Evolutionary conservation across 2,888 invertebrate genomes (phyloP), one percentile per base, ranked within the genome.

Genomic region (Drosophila parthenogenetica): DNA sequence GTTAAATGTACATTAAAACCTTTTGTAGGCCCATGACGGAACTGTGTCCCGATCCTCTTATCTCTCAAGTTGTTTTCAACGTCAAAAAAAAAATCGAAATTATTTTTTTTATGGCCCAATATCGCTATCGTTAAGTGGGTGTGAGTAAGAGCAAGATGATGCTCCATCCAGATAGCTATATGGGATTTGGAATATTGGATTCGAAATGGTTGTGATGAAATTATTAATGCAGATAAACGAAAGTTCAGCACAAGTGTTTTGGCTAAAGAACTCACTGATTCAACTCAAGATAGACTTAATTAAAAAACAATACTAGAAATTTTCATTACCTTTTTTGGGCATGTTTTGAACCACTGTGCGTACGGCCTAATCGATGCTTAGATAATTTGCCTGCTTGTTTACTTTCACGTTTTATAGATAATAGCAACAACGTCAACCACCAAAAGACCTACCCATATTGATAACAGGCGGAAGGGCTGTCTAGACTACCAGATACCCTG

Each of bases 1-100:
- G 76, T 89, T 90, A 90, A 90, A 90, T 81, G 74, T 73, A 77
- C 87, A 89, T 88, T 89, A 89, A 76, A 78, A 77, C 67, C 72
- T 78, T 58, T 77, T 87, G 29, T 83, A 80, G 60, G 16, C 64
- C 61, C 45, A 46, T 48, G 63, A 45, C 37, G 37, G 39, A 57
- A 55, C 55, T 37, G 37, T 51, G 54, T 32, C 22, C 29, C 45
- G 25, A 51, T 42, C 37, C 42, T 46, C 69, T 86, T 86, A 83
- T 88, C 88, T 59, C 35, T 67, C 22, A 17, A 65, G 70, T 66
- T 57, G 48, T 75, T 75, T 66, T 60, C 58, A 71, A 58, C 60
- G 64, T 64, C 53, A 59, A 65, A 64, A 67, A 66, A 45, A 43
- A 70, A 76, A 72, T 66, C 45, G 53, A 77, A 77, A 69, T 75